Evolutionary conservation across 2,113 vertebrate genomes (phyloP), one percentile per base, ranked within the genome.

Genomic region (Phylloscopus whistleri): DNA sequence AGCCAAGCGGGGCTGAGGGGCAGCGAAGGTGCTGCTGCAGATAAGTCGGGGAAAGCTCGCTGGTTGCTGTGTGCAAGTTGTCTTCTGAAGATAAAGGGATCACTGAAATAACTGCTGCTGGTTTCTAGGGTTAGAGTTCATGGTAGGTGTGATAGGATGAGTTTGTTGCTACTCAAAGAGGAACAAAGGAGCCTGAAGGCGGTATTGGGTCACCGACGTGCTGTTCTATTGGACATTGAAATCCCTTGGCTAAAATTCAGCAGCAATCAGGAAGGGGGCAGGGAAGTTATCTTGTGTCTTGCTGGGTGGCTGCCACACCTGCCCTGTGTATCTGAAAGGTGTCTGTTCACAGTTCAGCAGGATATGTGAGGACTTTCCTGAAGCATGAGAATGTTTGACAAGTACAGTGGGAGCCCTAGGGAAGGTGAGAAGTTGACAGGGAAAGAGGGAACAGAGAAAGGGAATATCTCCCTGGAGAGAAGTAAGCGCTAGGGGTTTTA

Each of bases 341-440:
- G 89, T 89, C 66, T 72, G 7, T 63, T 92, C 89, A 84, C 94
- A 94, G 84, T 5, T 94, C 69, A 92, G 84, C 76, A 78, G 84
- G 49, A 76, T 18, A 30, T 6, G 1, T 9, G 44, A 46, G 69
- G 53, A 30, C 81, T 92, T 67, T 37, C 81, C 74, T 96, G 93
- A 69, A 87, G 87, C 33, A 1, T 55, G 21, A 46, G 62, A 93
- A 93, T 89, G 74, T 91, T 84, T 89, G 70, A 88, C 78, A 70
- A 80, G 89, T 78, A 46, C 63, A 56, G 0, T 62, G 80, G 83
- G 72, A 92, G 76, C 37, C 53, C 39, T 56, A 20, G 91, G 35
- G 87, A 69, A 53, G 53, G 62, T 80, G 91, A 79, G 93, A 91
- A 91, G 85, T 51, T 86, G 92, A 80, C 75, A 80, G 48, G 33